phyloP scores from a whole-genome alignment of 2,797 vertebrate species.

The Hippoglossus hippoglossus region DNA sequence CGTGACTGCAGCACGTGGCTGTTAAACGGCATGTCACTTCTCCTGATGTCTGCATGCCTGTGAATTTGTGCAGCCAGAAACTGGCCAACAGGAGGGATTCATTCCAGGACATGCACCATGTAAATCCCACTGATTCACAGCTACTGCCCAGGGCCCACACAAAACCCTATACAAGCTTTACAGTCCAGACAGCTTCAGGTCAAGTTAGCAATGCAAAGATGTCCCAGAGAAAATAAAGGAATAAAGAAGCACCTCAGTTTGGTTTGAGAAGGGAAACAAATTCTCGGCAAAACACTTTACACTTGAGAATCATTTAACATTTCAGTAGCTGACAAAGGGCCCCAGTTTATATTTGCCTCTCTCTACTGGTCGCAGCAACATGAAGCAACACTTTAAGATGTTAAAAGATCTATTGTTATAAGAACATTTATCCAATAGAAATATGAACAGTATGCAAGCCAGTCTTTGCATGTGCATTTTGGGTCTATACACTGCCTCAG shows the following conservation, averaged over 20 bases:
- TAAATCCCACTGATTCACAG: slow-evolving; percentile 44
- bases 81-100: slow-evolving; percentile 48
- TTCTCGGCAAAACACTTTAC: background rate
- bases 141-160: slow-evolving; percentile 15
- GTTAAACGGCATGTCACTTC: slow-evolving; percentile 57
- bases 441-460: too few relatives aligned
- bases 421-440: too few relatives aligned
- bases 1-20: slow-evolving; percentile 49
- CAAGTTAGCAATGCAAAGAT: slow-evolving; percentile 7
- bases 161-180: slow-evolving; percentile 2
- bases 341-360: too few relatives aligned
- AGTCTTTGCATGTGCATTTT: too few relatives aligned
- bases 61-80: slow-evolving; percentile 34
- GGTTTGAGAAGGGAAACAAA: background rate
- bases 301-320: background rate
- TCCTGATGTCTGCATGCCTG: slow-evolving; percentile 48
- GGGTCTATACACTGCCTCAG: too few relatives aligned
- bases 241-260: background rate
- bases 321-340: background rate
- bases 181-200: slow-evolving; percentile 5
- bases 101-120: slow-evolving; percentile 56
- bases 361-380: too few relatives aligned
- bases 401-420: too few relatives aligned
- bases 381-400: too few relatives aligned
- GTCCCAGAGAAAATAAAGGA: background rate